A percentile compares a stretch with the other conserved stretches of the same genome.
These are phyloP conservation scores for Dryocosmus kuriphilus DNA, from an alignment of 2,888 invertebrate species.

Conservation along the genomic window DNA sequence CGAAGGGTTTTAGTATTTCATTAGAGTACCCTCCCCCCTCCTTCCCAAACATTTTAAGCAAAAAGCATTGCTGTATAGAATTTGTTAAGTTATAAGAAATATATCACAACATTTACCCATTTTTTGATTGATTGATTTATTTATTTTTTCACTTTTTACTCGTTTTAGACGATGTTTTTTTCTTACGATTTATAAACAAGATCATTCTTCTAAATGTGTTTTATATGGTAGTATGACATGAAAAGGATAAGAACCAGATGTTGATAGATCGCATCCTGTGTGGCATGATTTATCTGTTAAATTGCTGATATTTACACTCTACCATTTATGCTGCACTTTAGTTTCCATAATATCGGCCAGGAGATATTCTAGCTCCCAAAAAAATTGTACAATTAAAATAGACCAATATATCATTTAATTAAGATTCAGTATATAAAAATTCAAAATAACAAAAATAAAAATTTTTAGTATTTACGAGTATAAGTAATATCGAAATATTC, in stretches of 20 bases:
- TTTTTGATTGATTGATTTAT: not conserved
- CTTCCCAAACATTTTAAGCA: no score
- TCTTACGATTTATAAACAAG: not conserved
- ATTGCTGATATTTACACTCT: not conserved
- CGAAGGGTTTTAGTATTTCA: no score
- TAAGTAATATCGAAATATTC: not conserved
- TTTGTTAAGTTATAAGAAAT: not conserved
- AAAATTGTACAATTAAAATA: not conserved
- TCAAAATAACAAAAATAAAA: not conserved
- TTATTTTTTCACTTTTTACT: not conserved
- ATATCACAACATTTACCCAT: not conserved
- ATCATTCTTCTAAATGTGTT: not conserved
- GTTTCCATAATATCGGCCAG: not conserved
- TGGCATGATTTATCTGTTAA: not conserved
- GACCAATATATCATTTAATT: not conserved
- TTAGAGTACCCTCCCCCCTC: no score
- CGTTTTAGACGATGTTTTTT: not conserved
- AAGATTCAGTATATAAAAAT: not conserved
- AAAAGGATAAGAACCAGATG: slow-evolving; percentile 2
- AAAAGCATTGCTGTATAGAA: no score
- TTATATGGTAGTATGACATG: slow-evolving; percentile 2
- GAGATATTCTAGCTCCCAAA: not conserved
- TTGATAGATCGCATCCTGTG: not conserved
- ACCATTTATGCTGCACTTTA: not conserved
- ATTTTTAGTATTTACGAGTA: no score